Evolutionary conservation across 1,140 invertebrate species (phyloP).

Genomic region (Zaprionus capensis): DNA sequence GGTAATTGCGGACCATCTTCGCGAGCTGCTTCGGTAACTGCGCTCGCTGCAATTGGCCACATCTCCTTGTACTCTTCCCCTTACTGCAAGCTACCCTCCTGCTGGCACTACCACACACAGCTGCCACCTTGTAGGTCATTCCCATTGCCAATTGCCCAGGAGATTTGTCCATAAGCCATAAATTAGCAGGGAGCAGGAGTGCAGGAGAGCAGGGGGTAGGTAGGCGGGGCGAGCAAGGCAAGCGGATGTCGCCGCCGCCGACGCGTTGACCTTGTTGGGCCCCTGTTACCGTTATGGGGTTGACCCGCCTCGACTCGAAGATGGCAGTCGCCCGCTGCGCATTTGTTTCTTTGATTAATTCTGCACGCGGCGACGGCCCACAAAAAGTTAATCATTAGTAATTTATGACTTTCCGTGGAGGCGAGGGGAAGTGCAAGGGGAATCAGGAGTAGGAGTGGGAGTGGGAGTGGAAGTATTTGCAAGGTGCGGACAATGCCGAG

Average conservation of each 20-base stretch:
- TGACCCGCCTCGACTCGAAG: conserved; percentile 28
- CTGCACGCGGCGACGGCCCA: conserved; percentile 25
- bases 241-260: background rate
- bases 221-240: no score
- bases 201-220: background rate
- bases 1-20: background rate
- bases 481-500: conserved; percentile 45
- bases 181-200: conserved; percentile 28
- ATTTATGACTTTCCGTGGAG: conserved; percentile 65
- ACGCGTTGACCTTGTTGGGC: conserved; percentile 33
- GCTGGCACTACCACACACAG: conserved; percentile 1
- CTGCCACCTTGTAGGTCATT: conserved; percentile 17
- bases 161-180: conserved; percentile 43
- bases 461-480: conserved; percentile 1
- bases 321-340: conserved; percentile 34
- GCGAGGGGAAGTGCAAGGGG: conserved; percentile 7
- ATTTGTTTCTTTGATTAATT: conserved; percentile 63
- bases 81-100: background rate
- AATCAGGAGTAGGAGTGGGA: background rate
- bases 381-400: conserved; percentile 75
- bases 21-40: background rate
- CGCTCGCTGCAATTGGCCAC: background rate
- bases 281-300: conserved; percentile 32
- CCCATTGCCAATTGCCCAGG: conserved; percentile 34
- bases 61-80: background rate